Evolutionary conservation across 2,888 invertebrate genomes (phyloP), one percentile per base, ranked within the genome.

Genomic region (Dermolepida albohirtum): DNA sequence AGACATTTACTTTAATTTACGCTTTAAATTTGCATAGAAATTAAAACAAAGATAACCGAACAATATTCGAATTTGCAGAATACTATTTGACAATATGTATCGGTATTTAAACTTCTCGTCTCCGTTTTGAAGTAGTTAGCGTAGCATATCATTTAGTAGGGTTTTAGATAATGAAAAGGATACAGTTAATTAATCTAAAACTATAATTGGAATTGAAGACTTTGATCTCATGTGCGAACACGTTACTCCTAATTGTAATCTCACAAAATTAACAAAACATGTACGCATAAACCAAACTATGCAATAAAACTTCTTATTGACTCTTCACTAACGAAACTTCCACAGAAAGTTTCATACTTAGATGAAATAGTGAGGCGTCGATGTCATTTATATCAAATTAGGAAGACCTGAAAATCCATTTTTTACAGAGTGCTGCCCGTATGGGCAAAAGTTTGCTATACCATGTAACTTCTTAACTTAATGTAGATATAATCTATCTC

Each of bases 401-500:
- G 47, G 47, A 62, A 43, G 12, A 57, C 34, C 47, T 47, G 12
- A 5, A 47, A 47, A 62, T 49, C 59, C 59, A 62, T 62, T 62
- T 62, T 49, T 62, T 62, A 49, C 47, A 47, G 39, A 10, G 47
- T 39, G 16, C 43, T 29, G 47, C 34, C 34, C 16, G 16, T 49
- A 47, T 39, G 47, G 49, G 34, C 14, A 39, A 62, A 62, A 62
- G 59, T 62, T 62, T 62, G 47, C 11, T 22, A 29, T 34, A 39
- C 11, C 47, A 16, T 17, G 14, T 57, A 43, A 62, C 47, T 62
- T 47, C 59, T 49, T 62, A 62, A 62, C 47, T 62, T 62, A 62
- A 62, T 62, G 59, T 62, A 47, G 59, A 62, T 62, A 62, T 62
- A 62, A 62, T 62, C 59, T 44, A 59, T 59, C 59, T 62, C 34